A percentile compares a stretch with the other conserved stretches of the same genome.
These are phyloP conservation scores for Albula glossodonta DNA, from an alignment of 2,113 vertebrate genomes.

Conservation along the genomic window DNA sequence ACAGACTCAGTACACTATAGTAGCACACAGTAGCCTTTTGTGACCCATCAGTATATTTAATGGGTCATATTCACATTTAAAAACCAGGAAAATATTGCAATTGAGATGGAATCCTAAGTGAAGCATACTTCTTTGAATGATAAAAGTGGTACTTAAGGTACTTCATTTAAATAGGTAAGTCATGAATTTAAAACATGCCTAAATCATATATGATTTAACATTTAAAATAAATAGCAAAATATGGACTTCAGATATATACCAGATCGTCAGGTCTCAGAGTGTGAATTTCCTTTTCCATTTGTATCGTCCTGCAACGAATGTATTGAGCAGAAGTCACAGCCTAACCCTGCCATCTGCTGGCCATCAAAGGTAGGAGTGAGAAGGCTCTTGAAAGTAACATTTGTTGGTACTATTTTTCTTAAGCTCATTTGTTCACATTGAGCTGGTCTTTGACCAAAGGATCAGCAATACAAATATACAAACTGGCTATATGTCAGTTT, in stretches of 20 bases:
- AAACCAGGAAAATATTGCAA: background rate
- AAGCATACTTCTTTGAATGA: background rate
- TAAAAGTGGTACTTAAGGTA: background rate
- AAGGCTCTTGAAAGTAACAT: background rate
- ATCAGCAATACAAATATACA: too few relatives aligned
- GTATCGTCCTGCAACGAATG: background rate
- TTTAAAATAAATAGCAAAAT: background rate
- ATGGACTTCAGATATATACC: background rate
- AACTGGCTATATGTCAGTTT: background rate
- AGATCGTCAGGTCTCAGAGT: background rate
- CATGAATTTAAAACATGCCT: too few relatives aligned
- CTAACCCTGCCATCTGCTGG: constrained; percentile 18
- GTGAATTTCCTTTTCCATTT: background rate
- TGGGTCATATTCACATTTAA: background rate
- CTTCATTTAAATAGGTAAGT: too few relatives aligned
- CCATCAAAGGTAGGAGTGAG: background rate
- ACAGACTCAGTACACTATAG: background rate
- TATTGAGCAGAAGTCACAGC: too few relatives aligned
- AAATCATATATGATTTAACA: background rate
- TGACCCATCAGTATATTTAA: background rate
- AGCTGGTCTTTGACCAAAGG: too few relatives aligned
- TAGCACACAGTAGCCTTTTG: background rate
- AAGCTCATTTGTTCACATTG: background rate
- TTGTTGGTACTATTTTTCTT: background rate
- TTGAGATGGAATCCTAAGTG: background rate